Evolutionary conservation across 92 coral and sea anemone species (phyloP), one percentile per base, ranked within the genome.

Genomic region (Metridium senile): DNA sequence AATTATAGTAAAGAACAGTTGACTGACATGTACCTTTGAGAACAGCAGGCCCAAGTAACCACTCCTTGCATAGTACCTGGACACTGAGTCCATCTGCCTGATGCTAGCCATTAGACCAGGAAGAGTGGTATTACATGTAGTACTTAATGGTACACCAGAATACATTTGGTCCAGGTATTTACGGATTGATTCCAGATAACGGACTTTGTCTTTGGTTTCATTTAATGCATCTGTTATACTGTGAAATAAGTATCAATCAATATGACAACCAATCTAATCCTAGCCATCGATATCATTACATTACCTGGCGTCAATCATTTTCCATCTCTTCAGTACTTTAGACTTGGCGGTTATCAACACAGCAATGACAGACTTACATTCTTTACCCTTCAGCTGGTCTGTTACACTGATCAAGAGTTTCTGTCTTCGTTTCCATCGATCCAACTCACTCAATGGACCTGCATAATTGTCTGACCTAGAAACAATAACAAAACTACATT

Each of bases 151-250:
- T n/a, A 64, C 87, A 17, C 88, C 88, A 53, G 83, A 84, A 68
- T 88, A 75, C 75, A 96, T 45, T 85, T 93, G 99, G 47, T 96
- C 99, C 81, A 96, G 88, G 82, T 96, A 96, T 76, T 89, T 96
- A 64, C 89, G 90, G 59, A 96, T 87, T 29, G 99, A 86, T 80
- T 96, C 99, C 70, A 96, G 84, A 82, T 96, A 96, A 58, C 95
- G 91, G 21, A 96, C 99, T 70, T 93, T 96, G 85, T 96, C 99
- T 62, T 96, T 96, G 18, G 99, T 96, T 77, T 96, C 99, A 76
- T 96, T 96, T 66, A 96, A 87, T 27, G 99, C 97, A 87, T 96
- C 99, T 71, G 99, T 96, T 58, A 96, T 94, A 49, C 98, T 94
- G 58, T 25, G 39, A 29, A 57, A 18, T 39, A 39, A 39, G 0